Conservation (phyloP, 1,140 invertebrate species). For the Chironomus striatipennis region DNA sequence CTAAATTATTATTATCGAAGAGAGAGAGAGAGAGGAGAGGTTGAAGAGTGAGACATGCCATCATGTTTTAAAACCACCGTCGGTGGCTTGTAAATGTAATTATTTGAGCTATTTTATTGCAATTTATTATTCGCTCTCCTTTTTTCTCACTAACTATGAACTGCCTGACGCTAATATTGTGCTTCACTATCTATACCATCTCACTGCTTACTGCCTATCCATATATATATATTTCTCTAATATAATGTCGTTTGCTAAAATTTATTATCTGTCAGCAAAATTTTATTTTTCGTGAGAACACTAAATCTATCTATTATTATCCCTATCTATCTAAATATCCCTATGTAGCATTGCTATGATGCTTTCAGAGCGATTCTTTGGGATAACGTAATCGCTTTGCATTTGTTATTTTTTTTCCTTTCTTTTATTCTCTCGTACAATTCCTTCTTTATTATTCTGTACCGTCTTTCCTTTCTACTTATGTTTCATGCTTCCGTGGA, state of each 20-base stretch:
- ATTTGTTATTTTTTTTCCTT: background rate
- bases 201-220: background rate
- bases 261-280: conserved; percentile 13
- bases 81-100: conserved; percentile 13
- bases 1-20: background rate
- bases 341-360: background rate
- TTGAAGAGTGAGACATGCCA: background rate
- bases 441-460: background rate
- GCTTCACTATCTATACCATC: background rate
- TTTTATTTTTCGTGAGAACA: conserved; percentile 3
- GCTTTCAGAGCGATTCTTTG: background rate
- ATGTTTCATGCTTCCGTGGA: background rate
- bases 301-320: conserved; percentile 12
- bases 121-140: background rate
- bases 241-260: background rate
- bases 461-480: background rate
- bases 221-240: background rate
- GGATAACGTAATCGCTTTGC: background rate
- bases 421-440: background rate
- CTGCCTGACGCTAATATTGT: background rate
- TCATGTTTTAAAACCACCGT: background rate
- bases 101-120: conserved; percentile 13
- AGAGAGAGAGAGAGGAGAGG: too few species aligned
- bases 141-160: background rate
- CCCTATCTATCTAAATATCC: background rate